phyloP scores from a whole-genome alignment of 2,888 invertebrate genomes.

The Beris morrisii region DNA sequence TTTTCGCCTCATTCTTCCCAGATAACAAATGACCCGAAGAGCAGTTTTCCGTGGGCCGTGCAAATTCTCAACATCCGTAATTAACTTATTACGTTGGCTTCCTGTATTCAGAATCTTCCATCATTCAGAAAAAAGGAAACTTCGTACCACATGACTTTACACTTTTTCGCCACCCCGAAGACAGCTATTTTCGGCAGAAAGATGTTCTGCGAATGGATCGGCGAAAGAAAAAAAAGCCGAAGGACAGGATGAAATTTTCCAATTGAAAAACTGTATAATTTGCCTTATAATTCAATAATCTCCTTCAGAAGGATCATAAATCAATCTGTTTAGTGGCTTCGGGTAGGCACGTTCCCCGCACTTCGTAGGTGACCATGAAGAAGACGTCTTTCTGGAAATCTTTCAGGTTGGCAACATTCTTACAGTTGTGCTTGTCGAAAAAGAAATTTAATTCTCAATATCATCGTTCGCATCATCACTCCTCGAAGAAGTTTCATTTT shows the following conservation, averaged over 20 bases:
- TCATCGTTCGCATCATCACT: slow-evolving; percentile 28
- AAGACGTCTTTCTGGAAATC: slow-evolving; percentile 19
- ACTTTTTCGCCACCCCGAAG: slow-evolving; percentile 21
- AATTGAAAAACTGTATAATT: slow-evolving; percentile 39
- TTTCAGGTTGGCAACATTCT: slow-evolving; percentile 6
- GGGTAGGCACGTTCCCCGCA: background rate
- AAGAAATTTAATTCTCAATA: slow-evolving; percentile 11
- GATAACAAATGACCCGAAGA: slow-evolving; percentile 35
- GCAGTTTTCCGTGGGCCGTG: slow-evolving; percentile 12
- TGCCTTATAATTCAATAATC: slow-evolving; percentile 40
- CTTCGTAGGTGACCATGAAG: background rate
- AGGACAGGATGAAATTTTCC: slow-evolving; percentile 35
- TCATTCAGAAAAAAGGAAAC: slow-evolving; percentile 30
- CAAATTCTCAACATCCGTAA: slow-evolving; percentile 30
- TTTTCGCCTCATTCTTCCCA: slow-evolving; percentile 19
- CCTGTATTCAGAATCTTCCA: slow-evolving; percentile 1
- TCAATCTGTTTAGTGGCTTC: slow-evolving; percentile 34
- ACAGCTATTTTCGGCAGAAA: slow-evolving; percentile 1
- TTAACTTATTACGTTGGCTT: slow-evolving; percentile 37
- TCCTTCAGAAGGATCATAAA: slow-evolving; percentile 36
- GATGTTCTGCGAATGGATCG: background rate
- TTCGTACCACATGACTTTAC: slow-evolving; percentile 35
- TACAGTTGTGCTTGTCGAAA: background rate
- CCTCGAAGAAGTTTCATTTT: slow-evolving; percentile 9
- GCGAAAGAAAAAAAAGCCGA: slow-evolving; percentile 15